Conservation (phyloP, 2,797 vertebrate species). For the Linurgus olivaceus region DNA sequence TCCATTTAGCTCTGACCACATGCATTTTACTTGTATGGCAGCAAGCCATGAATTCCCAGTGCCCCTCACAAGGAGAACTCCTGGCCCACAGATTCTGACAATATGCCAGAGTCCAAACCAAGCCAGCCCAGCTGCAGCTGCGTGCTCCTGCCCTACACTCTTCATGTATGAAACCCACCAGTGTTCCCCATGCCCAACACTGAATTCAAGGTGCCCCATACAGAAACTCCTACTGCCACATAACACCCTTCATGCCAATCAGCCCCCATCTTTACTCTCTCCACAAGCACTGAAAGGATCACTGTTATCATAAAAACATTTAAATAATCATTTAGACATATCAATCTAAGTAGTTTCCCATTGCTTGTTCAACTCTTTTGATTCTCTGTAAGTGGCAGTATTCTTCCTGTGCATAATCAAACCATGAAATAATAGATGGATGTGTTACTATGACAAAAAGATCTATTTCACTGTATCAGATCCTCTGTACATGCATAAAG, state of each 20-base stretch:
- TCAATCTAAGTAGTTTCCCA: background rate
- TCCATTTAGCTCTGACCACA: background rate
- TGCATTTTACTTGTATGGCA: background rate
- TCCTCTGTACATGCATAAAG: background rate
- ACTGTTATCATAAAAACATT: background rate
- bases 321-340: background rate
- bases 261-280: background rate
- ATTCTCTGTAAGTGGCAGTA: background rate
- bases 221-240: background rate
- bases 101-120: background rate
- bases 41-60: background rate
- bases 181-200: background rate
- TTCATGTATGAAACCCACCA: background rate
- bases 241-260: background rate
- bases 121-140: background rate
- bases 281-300: background rate
- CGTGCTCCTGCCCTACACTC: background rate
- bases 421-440: background rate
- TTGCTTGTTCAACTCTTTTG: background rate
- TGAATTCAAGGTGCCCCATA: background rate
- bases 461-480: background rate
- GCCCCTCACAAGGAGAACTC: background rate
- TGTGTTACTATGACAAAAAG: background rate
- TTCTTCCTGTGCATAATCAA: background rate
- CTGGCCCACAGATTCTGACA: background rate